phyloP scores from a whole-genome alignment of 2,888 invertebrate genomes.

The Cylloceria caligata region DNA sequence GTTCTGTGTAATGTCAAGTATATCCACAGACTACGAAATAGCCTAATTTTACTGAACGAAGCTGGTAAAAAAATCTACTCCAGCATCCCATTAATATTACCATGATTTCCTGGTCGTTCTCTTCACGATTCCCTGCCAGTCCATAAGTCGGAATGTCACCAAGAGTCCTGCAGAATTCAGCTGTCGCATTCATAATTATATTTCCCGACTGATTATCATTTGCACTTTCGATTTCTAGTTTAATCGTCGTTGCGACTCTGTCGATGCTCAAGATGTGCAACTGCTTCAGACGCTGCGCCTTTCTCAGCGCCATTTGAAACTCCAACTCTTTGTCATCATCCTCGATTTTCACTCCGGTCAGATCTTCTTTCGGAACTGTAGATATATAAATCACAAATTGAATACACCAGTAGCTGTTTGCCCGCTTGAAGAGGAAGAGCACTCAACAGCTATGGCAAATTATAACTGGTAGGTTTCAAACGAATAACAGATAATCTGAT shows the following conservation, averaged over 20 bases:
- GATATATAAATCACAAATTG: not conserved
- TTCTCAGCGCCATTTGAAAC: constrained; percentile 88
- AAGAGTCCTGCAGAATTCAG: constrained; percentile 98
- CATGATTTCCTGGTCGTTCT: constrained; percentile 90
- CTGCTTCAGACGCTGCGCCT: constrained; percentile 89
- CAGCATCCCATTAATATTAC: no score
- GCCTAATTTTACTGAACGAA: no score
- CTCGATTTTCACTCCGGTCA: constrained; percentile 87
- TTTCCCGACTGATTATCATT: constrained; percentile 83
- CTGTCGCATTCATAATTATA: constrained; percentile 96
- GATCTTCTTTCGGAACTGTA: constrained; percentile 78
- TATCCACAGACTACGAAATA: no score
- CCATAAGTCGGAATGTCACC: constrained; percentile 98
- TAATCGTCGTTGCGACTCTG: constrained; percentile 87
- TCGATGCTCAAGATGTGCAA: constrained; percentile 86
- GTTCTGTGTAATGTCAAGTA: no score
- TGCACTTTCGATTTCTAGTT: constrained; percentile 82
- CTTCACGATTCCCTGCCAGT: constrained; percentile 95
- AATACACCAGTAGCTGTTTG: no score
- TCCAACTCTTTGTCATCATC: constrained; percentile 91
- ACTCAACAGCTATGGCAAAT: no score
- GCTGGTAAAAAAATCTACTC: no score
- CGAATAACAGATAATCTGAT: no score
- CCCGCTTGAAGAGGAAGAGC: no score
- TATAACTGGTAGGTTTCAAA: no score